A percentile compares a stretch with the other conserved stretches of the same genome.
phyloP scores from a whole-genome alignment of 2,113 vertebrate genomes.

The Stictonetta naevosa region DNA sequence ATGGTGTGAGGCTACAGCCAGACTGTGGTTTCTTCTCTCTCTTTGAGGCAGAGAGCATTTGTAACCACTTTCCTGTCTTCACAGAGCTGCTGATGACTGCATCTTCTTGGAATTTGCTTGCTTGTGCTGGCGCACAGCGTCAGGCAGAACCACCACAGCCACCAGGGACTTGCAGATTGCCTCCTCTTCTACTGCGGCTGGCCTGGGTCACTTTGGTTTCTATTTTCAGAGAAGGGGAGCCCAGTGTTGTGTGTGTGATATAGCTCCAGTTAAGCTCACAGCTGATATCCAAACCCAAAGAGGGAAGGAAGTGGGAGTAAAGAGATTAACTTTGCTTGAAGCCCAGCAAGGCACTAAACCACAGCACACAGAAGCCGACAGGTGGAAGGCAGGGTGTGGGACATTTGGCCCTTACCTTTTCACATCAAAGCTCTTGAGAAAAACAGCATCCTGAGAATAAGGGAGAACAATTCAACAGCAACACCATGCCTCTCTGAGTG shows the following conservation, averaged over 20 bases:
- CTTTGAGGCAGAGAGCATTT: conserved; percentile 60
- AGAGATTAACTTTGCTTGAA: neutral
- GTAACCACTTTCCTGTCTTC: conserved; percentile 81
- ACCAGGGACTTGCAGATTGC: conserved; percentile 53
- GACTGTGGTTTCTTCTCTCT: conserved; percentile 23
- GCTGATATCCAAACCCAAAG: neutral
- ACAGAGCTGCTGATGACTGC: conserved; percentile 75
- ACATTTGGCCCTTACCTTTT: neutral
- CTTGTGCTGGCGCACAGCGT: conserved; percentile 67
- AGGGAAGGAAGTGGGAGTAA: neutral
- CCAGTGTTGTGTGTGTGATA: conserved; percentile 36
- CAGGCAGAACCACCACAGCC: conserved; percentile 33
- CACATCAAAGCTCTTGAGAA: neutral
- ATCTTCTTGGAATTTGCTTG: conserved; percentile 81
- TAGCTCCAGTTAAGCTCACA: conserved; percentile 53
- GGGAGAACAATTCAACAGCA: conserved; percentile 58
- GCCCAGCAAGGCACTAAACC: neutral
- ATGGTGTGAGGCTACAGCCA: conserved; percentile 19
- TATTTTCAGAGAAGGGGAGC: conserved; percentile 56
- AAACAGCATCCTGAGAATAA: conserved; percentile 55
- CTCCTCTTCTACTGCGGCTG: conserved; percentile 68
- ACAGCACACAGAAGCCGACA: neutral
- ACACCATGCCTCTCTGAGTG: conserved; percentile 59
- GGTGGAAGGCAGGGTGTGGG: neutral
- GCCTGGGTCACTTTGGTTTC: conserved; percentile 75